Conservation (phyloP, 2,797 vertebrate genomes). For the Acipenser transmontanus region DNA sequence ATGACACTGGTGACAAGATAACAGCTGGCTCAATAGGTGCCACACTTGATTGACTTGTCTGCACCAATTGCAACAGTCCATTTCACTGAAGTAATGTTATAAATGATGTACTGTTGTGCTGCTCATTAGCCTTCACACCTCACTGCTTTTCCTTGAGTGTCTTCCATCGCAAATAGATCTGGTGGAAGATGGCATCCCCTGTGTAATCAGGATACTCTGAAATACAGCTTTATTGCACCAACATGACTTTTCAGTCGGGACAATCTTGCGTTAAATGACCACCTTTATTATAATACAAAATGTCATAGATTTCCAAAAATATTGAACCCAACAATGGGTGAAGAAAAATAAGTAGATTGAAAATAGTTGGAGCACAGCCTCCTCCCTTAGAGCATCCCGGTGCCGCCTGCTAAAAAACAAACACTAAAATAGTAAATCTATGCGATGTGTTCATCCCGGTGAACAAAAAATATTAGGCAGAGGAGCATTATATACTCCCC, state of each 20-base stretch:
- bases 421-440: too few relatives aligned
- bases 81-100: neutral
- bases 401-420: too few relatives aligned
- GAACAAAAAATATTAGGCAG: too few relatives aligned
- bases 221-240: neutral
- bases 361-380: too few relatives aligned
- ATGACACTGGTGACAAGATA: neutral
- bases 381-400: too few relatives aligned
- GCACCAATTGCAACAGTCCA: neutral
- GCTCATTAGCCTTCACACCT: neutral
- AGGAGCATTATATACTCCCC: too few relatives aligned
- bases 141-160: neutral
- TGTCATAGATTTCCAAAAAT: too few relatives aligned
- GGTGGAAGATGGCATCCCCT: neutral
- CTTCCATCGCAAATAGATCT: neutral
- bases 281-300: too few relatives aligned
- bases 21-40: neutral
- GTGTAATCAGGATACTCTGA: neutral
- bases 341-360: too few relatives aligned
- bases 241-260: neutral
- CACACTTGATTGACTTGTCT: conserved; percentile 3
- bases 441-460: too few relatives aligned
- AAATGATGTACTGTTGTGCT: neutral
- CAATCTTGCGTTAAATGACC: too few relatives aligned
- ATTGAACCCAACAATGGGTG: too few relatives aligned